Evolutionary conservation across 1,140 invertebrate genomes (phyloP), one percentile per base, ranked within the genome.

Genomic region (Dryas iulia): DNA sequence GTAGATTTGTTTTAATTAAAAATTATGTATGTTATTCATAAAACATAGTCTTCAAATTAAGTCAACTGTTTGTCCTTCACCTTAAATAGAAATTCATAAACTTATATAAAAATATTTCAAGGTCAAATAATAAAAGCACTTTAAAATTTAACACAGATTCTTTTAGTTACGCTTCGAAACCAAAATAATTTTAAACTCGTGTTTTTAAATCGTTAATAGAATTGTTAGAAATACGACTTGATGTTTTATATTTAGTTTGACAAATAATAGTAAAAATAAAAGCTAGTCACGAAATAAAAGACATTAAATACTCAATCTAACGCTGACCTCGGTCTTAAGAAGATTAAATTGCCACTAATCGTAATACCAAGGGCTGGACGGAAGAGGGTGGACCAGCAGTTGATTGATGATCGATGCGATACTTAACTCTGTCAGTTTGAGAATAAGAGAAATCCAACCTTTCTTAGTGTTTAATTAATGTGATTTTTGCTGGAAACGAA

Each of bases 271-370:
- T 47, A 47, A 47, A 47, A 23, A 61, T 35, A 53, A 53, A 31
- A 12, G 24, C 14, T 21, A 31, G 33, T 52, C 12, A 12, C 12
- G 3, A 59, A 61, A 39, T 68, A 68, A 56, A 61, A 61, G 59
- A 2, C 66, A 52, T 56, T 30, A 68, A 56, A 57, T 59, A 61
- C 52, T 39, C 28, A 10, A 26, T 53, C 18, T 56, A 68, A 53
- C 56, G 18, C 10, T 69, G 67, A 64, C 67, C 67, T 64, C 67
- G 54, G 57, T 70, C 61, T 70, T 70, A 70, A 70, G 68, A 53
- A 56, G 68, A 70, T 70, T 70, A 70, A 65, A 70, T 70, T 70
- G 68, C 47, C 62, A 60, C 62, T 70, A 70, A 70, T 65, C 60
- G 68, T 57, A 62, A 70, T 65, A 60, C 59, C 66, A 52, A 69